Percentiles rank a stretch among this genome's conserved stretches.
Conservation (phyloP, 64 coral and sea anemone genomes). For the Dendrophyllia cribrosa region DNA sequence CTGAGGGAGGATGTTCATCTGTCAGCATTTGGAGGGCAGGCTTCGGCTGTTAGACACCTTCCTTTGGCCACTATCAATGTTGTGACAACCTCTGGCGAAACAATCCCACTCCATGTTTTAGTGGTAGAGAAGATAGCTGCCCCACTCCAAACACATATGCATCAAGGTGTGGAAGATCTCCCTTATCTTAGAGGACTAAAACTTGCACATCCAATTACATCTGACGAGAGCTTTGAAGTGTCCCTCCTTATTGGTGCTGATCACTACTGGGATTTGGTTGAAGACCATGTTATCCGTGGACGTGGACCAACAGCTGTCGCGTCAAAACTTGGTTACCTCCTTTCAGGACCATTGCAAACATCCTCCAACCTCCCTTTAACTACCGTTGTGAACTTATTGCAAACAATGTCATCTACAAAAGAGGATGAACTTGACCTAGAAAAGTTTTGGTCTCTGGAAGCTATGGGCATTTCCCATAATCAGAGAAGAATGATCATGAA, state of each 20-base stretch:
- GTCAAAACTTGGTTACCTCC: slow-evolving; percentile 54
- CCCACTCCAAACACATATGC: slow-evolving; percentile 27
- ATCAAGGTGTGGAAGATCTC: slow-evolving; percentile 12
- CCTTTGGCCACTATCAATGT: slow-evolving; percentile 6
- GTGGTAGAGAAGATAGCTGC: slow-evolving; percentile 65
- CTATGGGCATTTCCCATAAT: background rate
- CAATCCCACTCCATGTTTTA: slow-evolving; percentile 53
- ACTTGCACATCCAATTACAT: slow-evolving; percentile 52
- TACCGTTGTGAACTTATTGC: slow-evolving; percentile 7
- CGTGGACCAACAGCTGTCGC: slow-evolving; percentile 39
- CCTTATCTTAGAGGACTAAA: slow-evolving; percentile 45
- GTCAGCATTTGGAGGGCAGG: slow-evolving; percentile 35
- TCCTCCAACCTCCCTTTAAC: background rate
- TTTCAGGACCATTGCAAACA: slow-evolving; percentile 25
- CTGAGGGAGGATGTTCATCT: slow-evolving; percentile 18
- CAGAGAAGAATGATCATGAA: background rate
- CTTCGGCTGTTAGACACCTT: background rate
- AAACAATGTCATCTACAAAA: slow-evolving; percentile 17
- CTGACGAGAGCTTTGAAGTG: slow-evolving; percentile 40
- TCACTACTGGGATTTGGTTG: slow-evolving; percentile 52
- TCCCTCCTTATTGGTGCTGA: slow-evolving; percentile 39
- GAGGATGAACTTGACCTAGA: slow-evolving; percentile 9
- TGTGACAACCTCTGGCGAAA: slow-evolving; percentile 17
- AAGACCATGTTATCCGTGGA: slow-evolving; percentile 9
- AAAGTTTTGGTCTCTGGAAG: background rate